Conservation (phyloP, 2,797 vertebrate genomes). For the Hoplostethus atlanticus region DNA sequence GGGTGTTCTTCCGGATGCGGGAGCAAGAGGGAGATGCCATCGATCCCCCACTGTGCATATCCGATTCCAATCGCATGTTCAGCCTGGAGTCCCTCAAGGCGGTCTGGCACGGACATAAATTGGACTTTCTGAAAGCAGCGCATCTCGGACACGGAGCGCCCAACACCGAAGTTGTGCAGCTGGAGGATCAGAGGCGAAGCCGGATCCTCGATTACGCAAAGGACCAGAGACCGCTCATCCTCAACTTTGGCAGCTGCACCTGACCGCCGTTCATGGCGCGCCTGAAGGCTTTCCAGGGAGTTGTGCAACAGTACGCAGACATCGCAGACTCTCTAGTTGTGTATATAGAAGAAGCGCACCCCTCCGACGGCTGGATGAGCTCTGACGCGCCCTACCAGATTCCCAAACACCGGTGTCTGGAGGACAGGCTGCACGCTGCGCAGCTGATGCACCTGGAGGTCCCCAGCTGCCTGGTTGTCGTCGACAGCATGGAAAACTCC, state of each 20-base stretch:
- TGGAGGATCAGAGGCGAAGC: constrained; percentile 85
- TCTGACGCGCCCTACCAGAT: constrained; percentile 95
- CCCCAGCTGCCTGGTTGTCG: constrained; percentile 90
- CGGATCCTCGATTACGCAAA: constrained; percentile 92
- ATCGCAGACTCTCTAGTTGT: constrained; percentile 94
- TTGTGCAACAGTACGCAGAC: constrained; percentile 90
- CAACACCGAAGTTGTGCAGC: constrained; percentile 92
- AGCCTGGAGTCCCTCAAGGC: constrained; percentile 94
- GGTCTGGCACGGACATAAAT: constrained; percentile 95
- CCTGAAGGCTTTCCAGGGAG: constrained; percentile 92
- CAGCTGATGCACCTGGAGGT: constrained; percentile 90
- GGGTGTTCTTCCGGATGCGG: constrained; percentile 83
- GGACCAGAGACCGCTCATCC: constrained; percentile 91
- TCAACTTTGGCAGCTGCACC: constrained; percentile 99
- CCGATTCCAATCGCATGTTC: constrained; percentile 95
- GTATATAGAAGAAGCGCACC: constrained; percentile 98
- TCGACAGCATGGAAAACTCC: constrained; percentile 96
- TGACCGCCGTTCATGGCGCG: constrained; percentile 99
- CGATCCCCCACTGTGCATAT: constrained; percentile 94
- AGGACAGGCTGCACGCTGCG: constrained; percentile 92
- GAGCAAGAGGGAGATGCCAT: constrained; percentile 80
- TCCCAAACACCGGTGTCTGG: constrained; percentile 92
- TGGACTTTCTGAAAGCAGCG: constrained; percentile 96
- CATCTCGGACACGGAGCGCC: constrained; percentile 91
- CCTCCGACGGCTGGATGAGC: constrained; percentile 97